Percentiles rank a stretch among this genome's conserved stretches.
These are phyloP conservation scores for Sandelia bainsii DNA, from an alignment of 2,797 vertebrate species.

Conservation along the genomic window DNA sequence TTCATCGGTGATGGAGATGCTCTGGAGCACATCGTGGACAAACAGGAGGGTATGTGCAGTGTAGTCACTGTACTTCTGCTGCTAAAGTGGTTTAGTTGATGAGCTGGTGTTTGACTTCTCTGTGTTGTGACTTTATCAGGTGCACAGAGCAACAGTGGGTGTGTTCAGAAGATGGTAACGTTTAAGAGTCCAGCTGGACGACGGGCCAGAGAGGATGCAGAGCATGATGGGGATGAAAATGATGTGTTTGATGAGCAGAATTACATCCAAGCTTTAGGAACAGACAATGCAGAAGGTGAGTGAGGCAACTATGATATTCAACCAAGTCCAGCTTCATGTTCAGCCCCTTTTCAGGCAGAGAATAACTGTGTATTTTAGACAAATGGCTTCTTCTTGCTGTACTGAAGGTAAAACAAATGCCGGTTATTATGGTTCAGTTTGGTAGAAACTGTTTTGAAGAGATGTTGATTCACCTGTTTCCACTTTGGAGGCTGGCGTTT, in stretches of 20 bases:
- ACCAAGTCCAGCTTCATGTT: not conserved
- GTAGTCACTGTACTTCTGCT: not conserved
- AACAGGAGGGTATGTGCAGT: conserved; percentile 78
- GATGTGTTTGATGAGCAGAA: conserved; percentile 86
- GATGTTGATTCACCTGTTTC: too few species aligned
- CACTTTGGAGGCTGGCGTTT: not conserved
- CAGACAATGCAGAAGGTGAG: conserved; percentile 81
- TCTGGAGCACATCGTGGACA: conserved; percentile 92
- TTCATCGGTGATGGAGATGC: conserved; percentile 93
- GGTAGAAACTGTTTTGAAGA: not conserved
- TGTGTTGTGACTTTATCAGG: conserved; percentile 15
- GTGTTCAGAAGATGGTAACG: conserved; percentile 81
- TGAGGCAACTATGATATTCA: too few species aligned
- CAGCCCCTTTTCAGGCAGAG: not conserved
- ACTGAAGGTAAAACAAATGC: not conserved
- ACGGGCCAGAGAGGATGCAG: conserved; percentile 30
- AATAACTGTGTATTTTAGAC: not conserved
- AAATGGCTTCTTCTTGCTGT: too few species aligned
- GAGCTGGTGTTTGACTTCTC: not conserved
- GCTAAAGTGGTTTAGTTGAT: accelerated
- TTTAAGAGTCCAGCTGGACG: conserved; percentile 82
- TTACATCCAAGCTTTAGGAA: conserved; percentile 89
- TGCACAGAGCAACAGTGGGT: conserved; percentile 77
- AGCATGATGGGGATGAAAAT: conserved; percentile 71
- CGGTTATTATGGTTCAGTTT: not conserved